Conservation (phyloP, 2,888 invertebrate species). For the Heliconius cydno region DNA sequence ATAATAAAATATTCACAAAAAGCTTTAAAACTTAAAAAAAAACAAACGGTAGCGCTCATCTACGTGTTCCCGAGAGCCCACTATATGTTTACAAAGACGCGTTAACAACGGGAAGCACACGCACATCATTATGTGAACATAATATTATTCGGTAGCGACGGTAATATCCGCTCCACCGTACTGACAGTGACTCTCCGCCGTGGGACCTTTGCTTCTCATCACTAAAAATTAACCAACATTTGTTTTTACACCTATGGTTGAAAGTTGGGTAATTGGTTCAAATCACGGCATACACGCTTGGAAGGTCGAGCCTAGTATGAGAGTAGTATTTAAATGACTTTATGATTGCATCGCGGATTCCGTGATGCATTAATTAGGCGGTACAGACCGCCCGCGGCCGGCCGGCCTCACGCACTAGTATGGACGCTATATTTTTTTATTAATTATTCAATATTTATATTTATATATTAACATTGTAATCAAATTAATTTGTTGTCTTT, state of each 20-base stretch:
- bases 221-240: constrained; percentile 27
- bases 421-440: constrained; percentile 22
- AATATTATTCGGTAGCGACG: constrained; percentile 33
- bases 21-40: background rate
- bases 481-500: background rate
- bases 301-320: background rate
- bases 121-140: constrained; percentile 20
- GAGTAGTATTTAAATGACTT: constrained; percentile 3
- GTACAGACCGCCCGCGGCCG: constrained; percentile 40
- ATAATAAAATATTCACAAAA: background rate
- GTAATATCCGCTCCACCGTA: constrained; percentile 21
- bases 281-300: constrained; percentile 23
- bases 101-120: constrained; percentile 7
- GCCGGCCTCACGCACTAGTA: constrained; percentile 19
- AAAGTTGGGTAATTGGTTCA: constrained; percentile 21
- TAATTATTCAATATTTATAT: constrained; percentile 22
- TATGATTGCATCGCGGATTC: constrained; percentile 27
- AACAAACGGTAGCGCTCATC: background rate
- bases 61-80: constrained; percentile 15
- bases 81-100: constrained; percentile 30
- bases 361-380: constrained; percentile 41
- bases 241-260: constrained; percentile 1
- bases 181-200: constrained; percentile 32
- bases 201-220: constrained; percentile 25
- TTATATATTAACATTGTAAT: constrained; percentile 1